These are phyloP conservation scores for Meganola albula DNA, from an alignment of 2,888 invertebrate species.

Conservation along the genomic window DNA sequence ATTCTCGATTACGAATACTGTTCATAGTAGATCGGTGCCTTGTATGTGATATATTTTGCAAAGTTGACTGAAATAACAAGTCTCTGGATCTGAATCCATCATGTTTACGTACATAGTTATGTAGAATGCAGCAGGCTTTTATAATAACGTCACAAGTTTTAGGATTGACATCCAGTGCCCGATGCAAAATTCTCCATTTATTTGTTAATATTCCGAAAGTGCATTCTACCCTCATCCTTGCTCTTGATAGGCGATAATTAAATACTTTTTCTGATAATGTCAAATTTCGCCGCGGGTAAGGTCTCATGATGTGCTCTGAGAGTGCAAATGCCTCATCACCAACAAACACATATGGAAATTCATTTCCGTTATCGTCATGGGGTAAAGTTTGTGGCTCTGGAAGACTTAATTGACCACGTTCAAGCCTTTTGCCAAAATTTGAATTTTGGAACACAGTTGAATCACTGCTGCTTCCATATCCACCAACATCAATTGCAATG, in stretches of 20 bases:
- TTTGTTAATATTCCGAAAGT: constrained; percentile 7
- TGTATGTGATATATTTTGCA: neutral
- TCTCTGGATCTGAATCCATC: constrained; percentile 3
- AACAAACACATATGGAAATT: constrained; percentile 13
- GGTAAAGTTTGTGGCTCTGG: neutral
- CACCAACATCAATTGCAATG: constrained; percentile 6
- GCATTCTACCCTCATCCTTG: constrained; percentile 6
- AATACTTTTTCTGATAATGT: constrained; percentile 10
- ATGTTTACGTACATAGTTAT: constrained; percentile 10
- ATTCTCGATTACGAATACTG: constrained; percentile 6
- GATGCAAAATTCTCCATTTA: constrained; percentile 13
- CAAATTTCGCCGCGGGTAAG: constrained; percentile 8
- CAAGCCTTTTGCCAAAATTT: constrained; percentile 3
- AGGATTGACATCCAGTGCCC: constrained; percentile 7
- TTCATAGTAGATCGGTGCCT: constrained; percentile 1
- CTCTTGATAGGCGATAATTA: constrained; percentile 10
- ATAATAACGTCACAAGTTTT: constrained; percentile 7
- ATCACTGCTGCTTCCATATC: constrained; percentile 15
- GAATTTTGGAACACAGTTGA: constrained; percentile 14
- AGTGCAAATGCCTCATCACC: constrained; percentile 18
- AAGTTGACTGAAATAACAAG: neutral
- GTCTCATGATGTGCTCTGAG: constrained; percentile 12
- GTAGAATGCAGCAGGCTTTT: constrained; percentile 10
- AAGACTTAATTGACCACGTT: constrained; percentile 2
- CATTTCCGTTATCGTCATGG: constrained; percentile 1